Evolutionary conservation across 1,140 invertebrate genomes (phyloP), one percentile per base, ranked within the genome.

Genomic region (Galleria mellonella): DNA sequence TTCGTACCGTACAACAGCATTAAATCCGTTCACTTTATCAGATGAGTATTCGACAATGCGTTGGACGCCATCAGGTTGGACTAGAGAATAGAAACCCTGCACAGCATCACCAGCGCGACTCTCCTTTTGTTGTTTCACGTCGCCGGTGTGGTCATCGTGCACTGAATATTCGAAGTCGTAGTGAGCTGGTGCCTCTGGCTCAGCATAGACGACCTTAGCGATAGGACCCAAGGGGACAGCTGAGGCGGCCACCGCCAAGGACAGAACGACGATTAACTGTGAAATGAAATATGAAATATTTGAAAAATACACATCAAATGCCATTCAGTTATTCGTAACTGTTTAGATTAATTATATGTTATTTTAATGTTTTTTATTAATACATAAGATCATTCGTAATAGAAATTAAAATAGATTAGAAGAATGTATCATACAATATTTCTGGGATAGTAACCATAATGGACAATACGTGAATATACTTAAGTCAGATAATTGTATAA

Each of bases 161-260:
- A 92, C 89, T 40, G 89, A 89, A 65, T 92, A 92, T n/a, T 87
- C 82, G 65, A 90, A 92, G 43, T 89, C 88, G 83, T 92, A 92
- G 55, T 91, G 89, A 4, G 90, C 90, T 9, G 89, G 88, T 30
- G 87, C 84, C 53, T 88, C 86, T 10, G 75, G 68, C 51, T 87
- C 87, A 5, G 66, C 69, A 56, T 81, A 76, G 0, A 56, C 72
- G 4, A 70, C 41, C 43, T 76, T 71, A 13, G 55, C 57, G 11
- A 73, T 47, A 0, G 73, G 72, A 6, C 64, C 69, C 38, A 75
- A 36, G 5, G 62, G 70, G 8, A 69, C 14, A 30, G 74, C 72
- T 1, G 61, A 65, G 1, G 70, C 74, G 2, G 61, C 67, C 6
- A 62, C 74, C 23, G 65, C 71, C 51, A 78, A 41, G 36, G 53